Evolutionary conservation across 1,140 invertebrate genomes (phyloP), one percentile per base, ranked within the genome.

Genomic region (Holcopasites calliopsidis): DNA sequence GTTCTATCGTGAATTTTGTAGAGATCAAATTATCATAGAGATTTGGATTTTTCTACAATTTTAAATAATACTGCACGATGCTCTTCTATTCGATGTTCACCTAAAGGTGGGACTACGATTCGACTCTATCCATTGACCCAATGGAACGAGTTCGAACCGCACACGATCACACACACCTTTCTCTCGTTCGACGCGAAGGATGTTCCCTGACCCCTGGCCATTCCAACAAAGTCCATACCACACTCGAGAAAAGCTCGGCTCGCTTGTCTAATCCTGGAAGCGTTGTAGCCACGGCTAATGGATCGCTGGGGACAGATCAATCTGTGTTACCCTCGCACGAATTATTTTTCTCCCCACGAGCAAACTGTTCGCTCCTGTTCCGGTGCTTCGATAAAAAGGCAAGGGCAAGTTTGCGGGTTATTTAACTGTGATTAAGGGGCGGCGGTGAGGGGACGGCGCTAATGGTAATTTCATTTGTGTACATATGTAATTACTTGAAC

Each of bases 271-370:
- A 85, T 85, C 79, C 60, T 76, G 50, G 76, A 64, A 78, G 72
- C 66, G 74, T 64, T 65, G 68, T 83, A 77, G 31, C 55, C 31
- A n/a, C 61, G 54, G 70, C 70, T 86, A 86, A 86, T 85, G 84
- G 83, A 81, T 76, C 75, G 54, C 77, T 35, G 58, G 66, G 76
- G 65, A 73, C 70, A 74, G 76, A 85, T 85, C 81, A 83, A 81
- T 81, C 79, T 83, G 75, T 55, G 79, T 83, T 83, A 81, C 62
- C 78, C 54, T 64, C 74, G 31, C 74, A 49, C 55, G 74, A 80
- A 83, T 81, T 83, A 81, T 81, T 83, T 78, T 74, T 82, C 74
- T 57, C 10, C 11, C 18, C 0, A 44, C 58, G 28, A n/a, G 49
- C 16, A 8, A 21, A 11, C n/a, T 49, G 31, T 23, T 65, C 31